Evolutionary conservation across 1,140 invertebrate species (phyloP).

Genomic region (Littorina saxatilis): DNA sequence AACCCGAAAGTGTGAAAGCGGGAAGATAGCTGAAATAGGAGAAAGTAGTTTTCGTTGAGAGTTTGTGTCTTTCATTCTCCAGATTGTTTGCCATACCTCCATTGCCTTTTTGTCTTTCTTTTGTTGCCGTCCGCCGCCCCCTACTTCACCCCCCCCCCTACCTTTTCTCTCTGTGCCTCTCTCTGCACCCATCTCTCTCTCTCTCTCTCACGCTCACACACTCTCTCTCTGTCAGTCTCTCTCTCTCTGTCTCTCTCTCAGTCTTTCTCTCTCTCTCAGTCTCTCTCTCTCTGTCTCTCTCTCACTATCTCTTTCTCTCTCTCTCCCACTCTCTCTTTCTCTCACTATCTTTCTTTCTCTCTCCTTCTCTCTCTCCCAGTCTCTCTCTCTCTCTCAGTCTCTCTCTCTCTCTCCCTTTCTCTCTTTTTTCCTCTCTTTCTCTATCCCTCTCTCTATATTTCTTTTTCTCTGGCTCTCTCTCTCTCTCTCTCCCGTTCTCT

Average conservation of each 20-base stretch:
- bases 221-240: neutral
- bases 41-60: no score
- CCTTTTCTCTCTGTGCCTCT: neutral
- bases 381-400: neutral
- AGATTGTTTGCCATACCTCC: neutral
- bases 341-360: neutral
- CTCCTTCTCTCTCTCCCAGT: neutral
- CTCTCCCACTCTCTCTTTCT: no score
- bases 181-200: neutral
- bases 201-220: neutral
- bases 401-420: neutral
- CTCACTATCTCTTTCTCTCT: no score
- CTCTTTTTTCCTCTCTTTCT: no score
- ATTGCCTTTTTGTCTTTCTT: neutral
- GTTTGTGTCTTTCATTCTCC: neutral
- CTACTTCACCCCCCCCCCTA: neutral
- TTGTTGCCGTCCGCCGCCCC: neutral
- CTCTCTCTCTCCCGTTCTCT: no score
- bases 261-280: no score
- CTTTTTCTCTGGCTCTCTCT: no score
- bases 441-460: no score
- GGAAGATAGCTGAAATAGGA: no score
- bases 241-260: no score
- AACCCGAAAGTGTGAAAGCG: no score
- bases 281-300: no score